A percentile compares a stretch with the other conserved stretches of the same genome.
Evolutionary conservation across 2,888 invertebrate species (phyloP).

Genomic region (Rhabditoides inermis): DNA sequence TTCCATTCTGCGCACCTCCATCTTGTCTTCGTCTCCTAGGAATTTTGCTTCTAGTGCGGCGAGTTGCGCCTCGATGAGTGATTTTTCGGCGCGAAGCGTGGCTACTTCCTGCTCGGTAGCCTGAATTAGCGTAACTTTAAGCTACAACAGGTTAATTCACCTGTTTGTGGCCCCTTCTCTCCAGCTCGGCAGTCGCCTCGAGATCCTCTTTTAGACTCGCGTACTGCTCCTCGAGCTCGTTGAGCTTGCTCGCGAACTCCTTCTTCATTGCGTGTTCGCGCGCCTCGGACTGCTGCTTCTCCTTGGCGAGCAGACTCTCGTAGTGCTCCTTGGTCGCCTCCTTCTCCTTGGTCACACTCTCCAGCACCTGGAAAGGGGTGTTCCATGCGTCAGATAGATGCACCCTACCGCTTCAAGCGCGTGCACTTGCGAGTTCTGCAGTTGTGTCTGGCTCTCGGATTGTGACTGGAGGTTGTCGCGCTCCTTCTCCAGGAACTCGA

Average conservation of each 20-base stretch:
- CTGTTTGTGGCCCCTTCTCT: constrained; percentile 33
- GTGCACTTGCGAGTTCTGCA: constrained; percentile 50
- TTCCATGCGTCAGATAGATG: background rate
- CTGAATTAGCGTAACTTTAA: constrained; percentile 8
- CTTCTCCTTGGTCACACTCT: constrained; percentile 51
- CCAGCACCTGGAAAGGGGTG: constrained; percentile 32
- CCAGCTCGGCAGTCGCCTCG: constrained; percentile 31
- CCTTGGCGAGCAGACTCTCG: constrained; percentile 41
- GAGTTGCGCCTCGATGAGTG: constrained; percentile 33
- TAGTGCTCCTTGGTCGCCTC: constrained; percentile 48
- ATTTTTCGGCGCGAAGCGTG: constrained; percentile 31
- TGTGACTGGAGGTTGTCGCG: constrained; percentile 50
- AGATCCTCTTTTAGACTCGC: constrained; percentile 44
- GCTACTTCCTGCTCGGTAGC: constrained; percentile 42
- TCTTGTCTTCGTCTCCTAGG: constrained; percentile 9
- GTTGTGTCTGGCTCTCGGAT: constrained; percentile 48
- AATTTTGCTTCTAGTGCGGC: constrained; percentile 27
- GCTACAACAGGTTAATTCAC: constrained; percentile 4
- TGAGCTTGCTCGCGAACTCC: constrained; percentile 47
- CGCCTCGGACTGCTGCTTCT: constrained; percentile 42
- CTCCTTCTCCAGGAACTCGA: constrained; percentile 51
- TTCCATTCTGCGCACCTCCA: constrained; percentile 11
- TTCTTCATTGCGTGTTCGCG: constrained; percentile 47
- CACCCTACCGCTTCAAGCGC: constrained; percentile 48
- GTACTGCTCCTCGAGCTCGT: constrained; percentile 51